These are phyloP conservation scores for Epiblema foenella DNA, from an alignment of 2,888 invertebrate genomes.

Conservation along the genomic window DNA sequence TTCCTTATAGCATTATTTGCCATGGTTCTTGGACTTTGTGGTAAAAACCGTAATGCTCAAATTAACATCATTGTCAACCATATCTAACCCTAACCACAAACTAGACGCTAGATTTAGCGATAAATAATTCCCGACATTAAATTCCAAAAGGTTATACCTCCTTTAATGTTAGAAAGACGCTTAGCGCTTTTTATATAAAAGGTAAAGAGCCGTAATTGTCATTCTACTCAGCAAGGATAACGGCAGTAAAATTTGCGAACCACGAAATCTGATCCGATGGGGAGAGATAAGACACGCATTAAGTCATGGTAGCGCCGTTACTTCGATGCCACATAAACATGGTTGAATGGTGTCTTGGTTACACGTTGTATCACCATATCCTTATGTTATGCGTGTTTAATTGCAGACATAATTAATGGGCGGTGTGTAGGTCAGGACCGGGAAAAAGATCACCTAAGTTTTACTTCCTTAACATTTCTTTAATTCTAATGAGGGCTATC, in stretches of 20 bases:
- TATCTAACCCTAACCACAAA: constrained; percentile 27
- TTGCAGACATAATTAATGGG: background rate
- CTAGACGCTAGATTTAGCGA: constrained; percentile 11
- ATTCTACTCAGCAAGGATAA: constrained; percentile 39
- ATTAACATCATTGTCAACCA: constrained; percentile 13
- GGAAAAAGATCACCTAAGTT: background rate
- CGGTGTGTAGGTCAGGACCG: constrained; percentile 1
- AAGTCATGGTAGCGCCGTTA: constrained; percentile 48
- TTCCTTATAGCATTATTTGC: no score
- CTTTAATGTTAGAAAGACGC: background rate
- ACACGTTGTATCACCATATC: background rate
- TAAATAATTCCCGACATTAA: constrained; percentile 24
- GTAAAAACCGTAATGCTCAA: constrained; percentile 8
- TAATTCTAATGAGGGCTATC: no score
- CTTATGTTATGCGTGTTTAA: constrained; percentile 17
- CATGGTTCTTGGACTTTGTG: background rate
- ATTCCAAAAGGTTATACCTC: background rate
- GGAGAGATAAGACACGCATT: constrained; percentile 35
- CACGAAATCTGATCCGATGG: constrained; percentile 62
- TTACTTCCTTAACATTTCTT: background rate
- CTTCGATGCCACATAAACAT: constrained; percentile 25
- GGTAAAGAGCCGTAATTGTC: constrained; percentile 30
- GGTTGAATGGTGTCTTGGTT: constrained; percentile 13
- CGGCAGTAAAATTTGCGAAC: constrained; percentile 58
- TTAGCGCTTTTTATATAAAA: background rate